A percentile compares a stretch with the other conserved stretches of the same genome.
These are phyloP conservation scores for Rousettus leschenaultii DNA, from an alignment of 2,113 vertebrate genomes.

Conservation along the genomic window DNA sequence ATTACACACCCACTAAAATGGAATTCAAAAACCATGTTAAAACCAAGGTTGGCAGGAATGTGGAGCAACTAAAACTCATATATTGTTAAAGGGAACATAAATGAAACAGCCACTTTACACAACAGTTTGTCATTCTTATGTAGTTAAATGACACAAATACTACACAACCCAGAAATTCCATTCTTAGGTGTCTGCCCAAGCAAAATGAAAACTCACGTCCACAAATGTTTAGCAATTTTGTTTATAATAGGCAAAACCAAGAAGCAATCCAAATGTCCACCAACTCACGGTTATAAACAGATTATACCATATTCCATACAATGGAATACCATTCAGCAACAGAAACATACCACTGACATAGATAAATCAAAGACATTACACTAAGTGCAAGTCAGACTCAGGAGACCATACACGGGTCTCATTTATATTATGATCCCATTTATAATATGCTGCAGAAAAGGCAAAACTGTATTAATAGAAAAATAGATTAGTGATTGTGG, in stretches of 20 bases:
- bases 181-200: not conserved
- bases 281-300: not conserved
- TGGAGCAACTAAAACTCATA: not conserved
- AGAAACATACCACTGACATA: not conserved
- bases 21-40: not conserved
- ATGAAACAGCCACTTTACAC: not conserved
- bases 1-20: not conserved
- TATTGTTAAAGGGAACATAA: not conserved
- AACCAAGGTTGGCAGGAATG: not conserved
- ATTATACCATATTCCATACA: not conserved
- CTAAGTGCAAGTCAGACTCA: not conserved
- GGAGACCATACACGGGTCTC: not conserved
- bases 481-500: not conserved
- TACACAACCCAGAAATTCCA: not conserved
- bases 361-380: not conserved
- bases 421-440: not conserved
- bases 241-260: not conserved
- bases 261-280: not conserved
- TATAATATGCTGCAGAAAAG: not conserved
- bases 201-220: not conserved
- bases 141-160: not conserved
- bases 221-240: not conserved
- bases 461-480: not conserved
- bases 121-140: not conserved
- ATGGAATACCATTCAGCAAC: not conserved